Percentiles rank a stretch among this genome's conserved stretches.
Evolutionary conservation across 2,888 invertebrate genomes (phyloP).

Genomic region (Drosophila acutilabella): DNA sequence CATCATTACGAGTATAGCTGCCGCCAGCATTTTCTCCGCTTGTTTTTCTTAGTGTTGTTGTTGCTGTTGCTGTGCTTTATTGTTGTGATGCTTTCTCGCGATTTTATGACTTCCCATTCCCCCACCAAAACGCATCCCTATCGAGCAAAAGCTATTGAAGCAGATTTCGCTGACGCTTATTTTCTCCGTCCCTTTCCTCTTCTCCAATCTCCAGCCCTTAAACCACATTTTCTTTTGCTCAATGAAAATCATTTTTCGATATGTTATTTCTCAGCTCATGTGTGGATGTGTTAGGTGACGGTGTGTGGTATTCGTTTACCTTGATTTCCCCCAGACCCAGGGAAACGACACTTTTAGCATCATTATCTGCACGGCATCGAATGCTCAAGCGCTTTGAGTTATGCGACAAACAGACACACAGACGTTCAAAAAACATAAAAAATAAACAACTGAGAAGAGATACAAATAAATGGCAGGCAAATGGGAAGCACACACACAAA

Average conservation of each 20-base stretch:
- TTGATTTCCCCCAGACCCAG: slow-evolving; percentile 43
- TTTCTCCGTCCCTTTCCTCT: slow-evolving; percentile 19
- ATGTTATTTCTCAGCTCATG: slow-evolving; percentile 64
- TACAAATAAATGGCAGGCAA: slow-evolving; percentile 68
- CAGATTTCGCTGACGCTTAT: slow-evolving; percentile 79
- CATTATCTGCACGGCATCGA: slow-evolving; percentile 78
- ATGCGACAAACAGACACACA: slow-evolving; percentile 74
- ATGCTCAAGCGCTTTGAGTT: slow-evolving; percentile 76
- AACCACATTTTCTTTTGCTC: slow-evolving; percentile 28
- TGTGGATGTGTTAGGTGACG: slow-evolving; percentile 12
- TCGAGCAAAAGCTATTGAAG: slow-evolving; percentile 62
- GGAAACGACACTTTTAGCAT: slow-evolving; percentile 72
- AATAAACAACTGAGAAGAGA: slow-evolving; percentile 13
- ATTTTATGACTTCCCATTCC: slow-evolving; percentile 72
- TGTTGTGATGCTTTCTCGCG: slow-evolving; percentile 67
- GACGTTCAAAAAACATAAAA: slow-evolving; percentile 74
- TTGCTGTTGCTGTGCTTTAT: slow-evolving; percentile 56
- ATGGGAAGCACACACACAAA: slow-evolving; percentile 44
- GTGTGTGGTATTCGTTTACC: slow-evolving; percentile 64
- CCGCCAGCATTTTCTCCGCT: slow-evolving; percentile 34
- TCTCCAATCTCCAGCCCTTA: background rate
- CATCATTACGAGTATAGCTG: slow-evolving; percentile 69
- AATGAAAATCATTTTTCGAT: slow-evolving; percentile 77
- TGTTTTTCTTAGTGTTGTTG: slow-evolving; percentile 30
- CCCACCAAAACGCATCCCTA: slow-evolving; percentile 40